Conservation (phyloP, 2,797 vertebrate genomes). For the Poecile montanus region DNA sequence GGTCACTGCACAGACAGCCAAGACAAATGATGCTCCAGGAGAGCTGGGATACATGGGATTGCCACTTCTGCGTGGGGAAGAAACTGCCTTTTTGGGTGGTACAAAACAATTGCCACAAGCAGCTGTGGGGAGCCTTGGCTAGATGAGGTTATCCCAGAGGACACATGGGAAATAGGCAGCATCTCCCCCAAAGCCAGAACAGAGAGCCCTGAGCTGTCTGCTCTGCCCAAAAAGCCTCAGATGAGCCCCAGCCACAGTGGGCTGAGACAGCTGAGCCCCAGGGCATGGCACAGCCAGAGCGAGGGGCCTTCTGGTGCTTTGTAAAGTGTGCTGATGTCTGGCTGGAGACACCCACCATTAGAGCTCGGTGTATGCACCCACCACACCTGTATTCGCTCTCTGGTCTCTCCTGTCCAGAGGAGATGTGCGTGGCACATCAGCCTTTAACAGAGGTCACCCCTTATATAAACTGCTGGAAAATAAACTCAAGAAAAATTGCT, state of each 20-base stretch:
- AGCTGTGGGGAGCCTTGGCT: background rate
- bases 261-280: background rate
- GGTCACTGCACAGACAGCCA: background rate
- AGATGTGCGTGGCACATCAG: background rate
- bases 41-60: background rate
- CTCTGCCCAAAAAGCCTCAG: constrained; percentile 39
- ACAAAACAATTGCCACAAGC: constrained; percentile 13
- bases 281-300: background rate
- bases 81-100: background rate
- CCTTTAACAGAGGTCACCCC: background rate
- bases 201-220: constrained; percentile 18
- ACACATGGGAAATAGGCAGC: background rate
- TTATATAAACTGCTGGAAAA: background rate
- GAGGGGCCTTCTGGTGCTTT: background rate
- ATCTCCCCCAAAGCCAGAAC: constrained; percentile 16
- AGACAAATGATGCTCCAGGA: constrained; percentile 48
- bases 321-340: background rate
- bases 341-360: background rate
- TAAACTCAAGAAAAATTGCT: background rate
- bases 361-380: rapidly evolving
- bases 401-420: background rate
- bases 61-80: background rate
- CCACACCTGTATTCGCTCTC: background rate
- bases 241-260: background rate
- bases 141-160: constrained; percentile 47